A percentile compares a stretch with the other conserved stretches of the same genome.
These are phyloP conservation scores for Botrylloides violaceus DNA, from an alignment of 23 tunicate species.

Conservation along the genomic window DNA sequence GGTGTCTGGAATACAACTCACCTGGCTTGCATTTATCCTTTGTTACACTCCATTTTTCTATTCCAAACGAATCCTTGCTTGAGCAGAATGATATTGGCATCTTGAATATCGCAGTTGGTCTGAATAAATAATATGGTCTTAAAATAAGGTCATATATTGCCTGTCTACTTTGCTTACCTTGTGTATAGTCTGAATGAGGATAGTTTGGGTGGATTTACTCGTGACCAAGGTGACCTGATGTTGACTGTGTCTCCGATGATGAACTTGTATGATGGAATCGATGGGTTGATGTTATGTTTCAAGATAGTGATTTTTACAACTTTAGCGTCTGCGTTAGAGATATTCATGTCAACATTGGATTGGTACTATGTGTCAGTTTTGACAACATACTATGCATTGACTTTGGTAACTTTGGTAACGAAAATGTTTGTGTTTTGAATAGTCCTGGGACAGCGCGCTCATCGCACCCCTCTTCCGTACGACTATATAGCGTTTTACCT, in stretches of 20 bases:
- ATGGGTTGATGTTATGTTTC: not conserved
- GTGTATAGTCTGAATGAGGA: not conserved
- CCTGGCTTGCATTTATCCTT: conserved; percentile 25
- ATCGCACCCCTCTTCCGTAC: too few relatives aligned
- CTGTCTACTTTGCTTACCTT: not conserved
- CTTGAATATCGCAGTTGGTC: conserved; percentile 20
- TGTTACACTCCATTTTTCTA: conserved; percentile 19
- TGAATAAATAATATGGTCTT: conserved; percentile 4
- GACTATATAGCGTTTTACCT: too few relatives aligned
- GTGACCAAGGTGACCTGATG: not conserved
- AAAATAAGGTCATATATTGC: not conserved
- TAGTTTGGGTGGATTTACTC: not conserved
- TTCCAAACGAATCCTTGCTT: not conserved
- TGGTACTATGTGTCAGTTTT: too few relatives aligned
- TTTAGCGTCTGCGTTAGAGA: not conserved
- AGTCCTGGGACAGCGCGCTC: too few relatives aligned
- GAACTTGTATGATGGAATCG: not conserved
- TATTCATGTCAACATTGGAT: too few relatives aligned
- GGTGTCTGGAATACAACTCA: too few relatives aligned
- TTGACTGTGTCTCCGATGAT: not conserved
- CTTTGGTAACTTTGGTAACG: too few relatives aligned
- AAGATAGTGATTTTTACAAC: not conserved
- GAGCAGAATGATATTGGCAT: conserved; percentile 21
- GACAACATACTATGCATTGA: too few relatives aligned
- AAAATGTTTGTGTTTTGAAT: too few relatives aligned